Base-by-base conservation (phyloP, 2,888 invertebrate genomes). In the Dysmachus trigonus region DNA sequence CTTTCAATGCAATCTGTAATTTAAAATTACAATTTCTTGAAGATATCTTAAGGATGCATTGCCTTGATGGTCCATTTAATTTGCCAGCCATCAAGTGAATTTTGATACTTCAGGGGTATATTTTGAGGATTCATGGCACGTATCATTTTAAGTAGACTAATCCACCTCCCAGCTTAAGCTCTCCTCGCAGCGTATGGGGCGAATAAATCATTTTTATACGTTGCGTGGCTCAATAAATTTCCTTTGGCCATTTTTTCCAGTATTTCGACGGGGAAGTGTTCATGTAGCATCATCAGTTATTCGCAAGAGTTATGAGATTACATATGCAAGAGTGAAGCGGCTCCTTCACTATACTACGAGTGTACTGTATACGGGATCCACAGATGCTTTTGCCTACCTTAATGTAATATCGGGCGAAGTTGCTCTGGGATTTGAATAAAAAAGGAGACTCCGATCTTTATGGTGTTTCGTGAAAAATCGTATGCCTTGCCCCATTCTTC, bases 201-300 rank as follows among this genome's bases (percentile, higher is more conserved):
- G 62, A 35, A 82, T 62, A 82, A 82, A 82, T 82, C 81, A 82
- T 82, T 82, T 82, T 82, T 82, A 82, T 82, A 82, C 81, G 62
- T 82, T 82, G 81, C 81, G 81, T 82, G 81, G 81, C 81, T 62
- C 81, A 82, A 82, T 82, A 82, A 82, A 82, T 82, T 82, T 82
- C 51, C 81, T 82, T 62, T 62, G 81, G 81, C 81, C 81, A 82
- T 82, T 82, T 82, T 82, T 82, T 51, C 62, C 33, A 33, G 81
- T 33, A 82, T 82, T 47, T 82, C 53, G 35, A 31, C 33, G 62
- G 18, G 27, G 18, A 82, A 82, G 81, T 82, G 81, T 82, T 82
- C 81, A 82, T 62, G 81, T 82, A 62, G 81, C 62, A 82, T 82
- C 81, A 82, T 82, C 81, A 82, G 81, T 82, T 82, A 82, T 82